Conservation (phyloP, 2,888 invertebrate genomes). For the Drosophila incognita region DNA sequence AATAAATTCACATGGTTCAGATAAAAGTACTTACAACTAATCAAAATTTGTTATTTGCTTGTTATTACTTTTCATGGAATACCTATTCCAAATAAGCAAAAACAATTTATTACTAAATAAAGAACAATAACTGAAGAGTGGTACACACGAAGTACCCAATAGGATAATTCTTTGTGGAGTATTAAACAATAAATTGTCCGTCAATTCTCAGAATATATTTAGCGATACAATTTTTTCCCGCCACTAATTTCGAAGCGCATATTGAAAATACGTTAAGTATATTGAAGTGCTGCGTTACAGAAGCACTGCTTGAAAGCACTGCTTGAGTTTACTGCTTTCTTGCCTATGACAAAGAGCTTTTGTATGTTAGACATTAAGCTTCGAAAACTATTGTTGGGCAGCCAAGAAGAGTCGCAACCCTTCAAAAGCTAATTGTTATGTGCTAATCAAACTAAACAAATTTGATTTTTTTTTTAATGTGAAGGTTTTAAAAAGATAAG, state of each 20-base stretch:
- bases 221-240: neutral
- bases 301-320: conserved; percentile 17
- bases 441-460: neutral
- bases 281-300: neutral
- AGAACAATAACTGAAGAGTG: neutral
- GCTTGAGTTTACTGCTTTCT: neutral
- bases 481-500: neutral
- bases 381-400: neutral
- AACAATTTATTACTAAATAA: neutral
- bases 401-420: neutral
- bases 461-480: no score
- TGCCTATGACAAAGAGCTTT: neutral
- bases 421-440: conserved; percentile 14
- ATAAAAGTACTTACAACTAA: neutral
- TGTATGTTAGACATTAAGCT: neutral
- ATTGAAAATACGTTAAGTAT: conserved; percentile 4
- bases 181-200: neutral
- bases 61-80: neutral
- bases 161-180: neutral
- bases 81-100: neutral
- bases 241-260: neutral
- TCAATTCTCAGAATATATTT: neutral
- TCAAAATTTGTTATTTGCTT: no score
- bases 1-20: neutral
- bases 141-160: neutral